Conservation (phyloP, 2,888 invertebrate species). For the Candidula unifasciata region DNA sequence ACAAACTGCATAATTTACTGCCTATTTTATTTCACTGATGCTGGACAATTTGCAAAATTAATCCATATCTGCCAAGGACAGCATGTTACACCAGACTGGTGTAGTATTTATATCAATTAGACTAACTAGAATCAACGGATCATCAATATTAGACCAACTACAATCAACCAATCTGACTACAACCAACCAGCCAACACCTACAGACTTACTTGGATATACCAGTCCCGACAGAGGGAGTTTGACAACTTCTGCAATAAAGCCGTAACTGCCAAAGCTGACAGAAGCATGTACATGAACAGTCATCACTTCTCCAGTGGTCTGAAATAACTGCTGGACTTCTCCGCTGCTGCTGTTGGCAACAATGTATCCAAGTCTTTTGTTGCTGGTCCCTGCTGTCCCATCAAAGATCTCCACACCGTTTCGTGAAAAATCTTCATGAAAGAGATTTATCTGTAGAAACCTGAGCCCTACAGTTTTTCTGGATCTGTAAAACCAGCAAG, state of each 20-base stretch:
- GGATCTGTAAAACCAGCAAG: conserved; percentile 75
- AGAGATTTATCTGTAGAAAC: conserved; percentile 76
- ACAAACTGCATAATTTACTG: too few species aligned
- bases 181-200: too few species aligned
- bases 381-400: conserved; percentile 89
- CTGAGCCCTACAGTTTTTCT: conserved; percentile 92
- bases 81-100: too few species aligned
- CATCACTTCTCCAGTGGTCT: conserved; percentile 78
- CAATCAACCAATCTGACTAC: not conserved
- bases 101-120: too few species aligned
- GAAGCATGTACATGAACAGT: conserved; percentile 95
- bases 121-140: too few species aligned
- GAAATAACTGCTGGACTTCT: conserved; percentile 62
- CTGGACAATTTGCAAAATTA: too few species aligned
- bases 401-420: conserved; percentile 91
- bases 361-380: conserved; percentile 61
- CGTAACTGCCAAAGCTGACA: conserved; percentile 92
- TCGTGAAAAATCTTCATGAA: conserved; percentile 80
- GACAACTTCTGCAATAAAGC: conserved; percentile 97
- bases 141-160: too few species aligned
- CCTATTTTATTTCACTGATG: too few species aligned
- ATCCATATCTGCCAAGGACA: too few species aligned
- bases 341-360: conserved; percentile 63
- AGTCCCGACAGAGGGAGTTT: conserved; percentile 85
- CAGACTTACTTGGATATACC: conserved; percentile 71